phyloP scores from a whole-genome alignment of 2,888 invertebrate species.

The Nephrotoma appendiculata region DNA sequence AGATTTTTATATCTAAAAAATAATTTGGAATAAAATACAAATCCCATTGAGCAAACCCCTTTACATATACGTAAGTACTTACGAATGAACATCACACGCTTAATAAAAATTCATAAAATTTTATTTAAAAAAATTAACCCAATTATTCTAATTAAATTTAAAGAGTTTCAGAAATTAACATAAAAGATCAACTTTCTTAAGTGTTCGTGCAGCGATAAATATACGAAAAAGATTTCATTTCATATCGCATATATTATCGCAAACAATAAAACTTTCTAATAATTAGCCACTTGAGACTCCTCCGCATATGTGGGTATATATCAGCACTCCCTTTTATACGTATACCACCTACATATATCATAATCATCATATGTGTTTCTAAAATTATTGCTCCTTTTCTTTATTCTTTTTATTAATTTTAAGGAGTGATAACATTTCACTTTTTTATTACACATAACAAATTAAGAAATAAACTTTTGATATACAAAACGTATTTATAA shows the following conservation, averaged over 20 bases:
- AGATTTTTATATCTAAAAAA: background rate
- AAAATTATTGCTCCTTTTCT: background rate
- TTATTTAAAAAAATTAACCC: background rate
- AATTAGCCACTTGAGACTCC: background rate
- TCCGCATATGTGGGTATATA: background rate
- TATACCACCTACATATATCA: background rate
- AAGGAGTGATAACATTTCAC: background rate
- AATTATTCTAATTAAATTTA: background rate
- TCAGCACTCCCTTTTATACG: background rate
- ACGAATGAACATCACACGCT: background rate
- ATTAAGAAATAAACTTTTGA: background rate
- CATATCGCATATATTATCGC: background rate
- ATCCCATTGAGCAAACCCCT: background rate
- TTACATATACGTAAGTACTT: background rate
- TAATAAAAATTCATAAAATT: background rate
- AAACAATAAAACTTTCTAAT: background rate
- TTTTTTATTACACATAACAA: background rate
- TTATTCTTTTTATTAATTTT: background rate
- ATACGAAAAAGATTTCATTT: background rate
- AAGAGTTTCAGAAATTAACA: background rate
- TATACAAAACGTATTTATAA: background rate
- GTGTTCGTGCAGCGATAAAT: background rate
- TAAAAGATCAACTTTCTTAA: background rate
- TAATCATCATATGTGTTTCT: background rate
- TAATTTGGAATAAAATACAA: background rate